Percentiles rank a stretch among this genome's conserved stretches.
Conservation (phyloP, 2,113 vertebrate genomes). For the Calidris pugnax region DNA sequence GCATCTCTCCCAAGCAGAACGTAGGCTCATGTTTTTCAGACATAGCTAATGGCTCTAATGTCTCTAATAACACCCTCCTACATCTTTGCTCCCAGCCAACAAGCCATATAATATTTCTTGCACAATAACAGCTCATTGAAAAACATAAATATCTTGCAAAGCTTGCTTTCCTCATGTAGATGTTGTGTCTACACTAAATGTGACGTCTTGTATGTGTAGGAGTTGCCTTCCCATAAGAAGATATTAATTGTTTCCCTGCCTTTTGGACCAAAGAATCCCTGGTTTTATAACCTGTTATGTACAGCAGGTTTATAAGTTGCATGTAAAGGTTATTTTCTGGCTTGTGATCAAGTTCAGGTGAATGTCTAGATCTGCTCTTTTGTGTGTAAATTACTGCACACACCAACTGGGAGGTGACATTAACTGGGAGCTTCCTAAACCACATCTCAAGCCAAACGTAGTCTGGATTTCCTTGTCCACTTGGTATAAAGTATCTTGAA, state of each 20-base stretch:
- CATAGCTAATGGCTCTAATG: neutral
- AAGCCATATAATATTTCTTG: neutral
- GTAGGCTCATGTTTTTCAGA: neutral
- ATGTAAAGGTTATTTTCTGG: neutral
- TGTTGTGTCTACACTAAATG: neutral
- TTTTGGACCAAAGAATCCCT: neutral
- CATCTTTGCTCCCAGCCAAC: neutral
- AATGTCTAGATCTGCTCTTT: conserved; percentile 1
- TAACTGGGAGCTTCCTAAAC: neutral
- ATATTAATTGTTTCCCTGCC: neutral
- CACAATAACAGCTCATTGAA: neutral
- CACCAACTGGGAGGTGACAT: neutral
- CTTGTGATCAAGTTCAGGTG: neutral
- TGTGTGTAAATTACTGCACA: neutral
- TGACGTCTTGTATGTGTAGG: neutral
- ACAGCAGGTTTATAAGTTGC: neutral
- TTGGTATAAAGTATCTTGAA: neutral
- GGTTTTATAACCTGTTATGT: neutral
- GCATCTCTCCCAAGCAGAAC: neutral
- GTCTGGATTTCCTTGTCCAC: neutral
- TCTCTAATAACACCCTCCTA: neutral
- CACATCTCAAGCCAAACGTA: neutral
- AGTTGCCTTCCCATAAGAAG: neutral
- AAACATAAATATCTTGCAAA: conserved; percentile 6
- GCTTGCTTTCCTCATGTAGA: neutral